These are phyloP conservation scores for Stenodema calcarata DNA, from an alignment of 2,888 invertebrate genomes.

Conservation along the genomic window DNA sequence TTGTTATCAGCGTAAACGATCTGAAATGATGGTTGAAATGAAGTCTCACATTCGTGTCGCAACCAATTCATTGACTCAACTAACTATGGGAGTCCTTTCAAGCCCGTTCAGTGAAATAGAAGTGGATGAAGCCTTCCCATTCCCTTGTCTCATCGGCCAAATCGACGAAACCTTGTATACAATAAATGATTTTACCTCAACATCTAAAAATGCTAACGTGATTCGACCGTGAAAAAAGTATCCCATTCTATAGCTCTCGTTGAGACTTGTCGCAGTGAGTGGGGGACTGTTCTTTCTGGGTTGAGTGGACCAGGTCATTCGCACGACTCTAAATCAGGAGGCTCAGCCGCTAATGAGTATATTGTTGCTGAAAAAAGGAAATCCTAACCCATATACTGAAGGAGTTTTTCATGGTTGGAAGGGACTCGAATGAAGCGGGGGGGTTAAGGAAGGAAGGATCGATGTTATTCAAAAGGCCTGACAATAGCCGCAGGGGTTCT, in stretches of 20 bases:
- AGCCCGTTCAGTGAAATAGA: too few species aligned
- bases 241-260: neutral
- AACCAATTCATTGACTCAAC: too few species aligned
- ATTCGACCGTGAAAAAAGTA: neutral
- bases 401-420: slow-evolving; percentile 27
- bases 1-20: too few species aligned
- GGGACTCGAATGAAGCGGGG: slow-evolving; percentile 3
- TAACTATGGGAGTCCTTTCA: too few species aligned
- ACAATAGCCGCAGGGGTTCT: slow-evolving; percentile 38
- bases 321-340: neutral
- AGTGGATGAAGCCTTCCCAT: too few species aligned
- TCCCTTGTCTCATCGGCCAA: too few species aligned
- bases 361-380: slow-evolving; percentile 8
- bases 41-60: too few species aligned
- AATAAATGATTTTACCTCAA: too few species aligned
- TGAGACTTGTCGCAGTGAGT: neutral
- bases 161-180: too few species aligned
- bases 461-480: slow-evolving; percentile 39
- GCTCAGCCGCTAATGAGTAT: neutral
- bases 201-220: neutral
- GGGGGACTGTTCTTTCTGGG: neutral
- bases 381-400: slow-evolving; percentile 16
- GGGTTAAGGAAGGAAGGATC: slow-evolving; percentile 19
- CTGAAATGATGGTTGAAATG: too few species aligned
- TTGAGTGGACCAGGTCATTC: neutral